A percentile compares a stretch with the other conserved stretches of the same genome.
phyloP scores from a whole-genome alignment of 2,888 invertebrate species.

The Athalia cordata region DNA sequence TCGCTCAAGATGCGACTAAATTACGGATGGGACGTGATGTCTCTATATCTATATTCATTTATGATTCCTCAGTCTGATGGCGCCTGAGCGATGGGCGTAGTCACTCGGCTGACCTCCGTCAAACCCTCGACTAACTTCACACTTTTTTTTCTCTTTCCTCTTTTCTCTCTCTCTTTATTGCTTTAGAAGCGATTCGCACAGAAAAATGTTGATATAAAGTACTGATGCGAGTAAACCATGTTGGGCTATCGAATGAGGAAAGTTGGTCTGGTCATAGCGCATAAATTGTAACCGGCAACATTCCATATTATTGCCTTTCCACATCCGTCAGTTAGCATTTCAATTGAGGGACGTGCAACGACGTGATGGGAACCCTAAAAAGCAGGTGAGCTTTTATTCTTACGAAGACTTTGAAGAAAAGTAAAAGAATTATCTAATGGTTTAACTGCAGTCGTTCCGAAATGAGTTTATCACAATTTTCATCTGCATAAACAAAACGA shows the following conservation, averaged over 20 bases:
- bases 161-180: constrained; percentile 13
- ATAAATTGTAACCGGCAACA: background rate
- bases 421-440: too few relatives aligned
- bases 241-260: background rate
- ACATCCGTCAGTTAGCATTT: background rate
- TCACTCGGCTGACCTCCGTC: constrained; percentile 4
- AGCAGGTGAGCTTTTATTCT: background rate
- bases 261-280: constrained; percentile 4
- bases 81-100: constrained; percentile 30
- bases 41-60: constrained; percentile 27
- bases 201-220: constrained; percentile 5
- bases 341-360: background rate
- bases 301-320: background rate
- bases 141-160: too few relatives aligned
- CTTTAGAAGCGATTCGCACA: constrained; percentile 23
- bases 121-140: background rate
- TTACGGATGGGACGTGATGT: constrained; percentile 35
- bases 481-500: too few relatives aligned
- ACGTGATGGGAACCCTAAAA: too few relatives aligned
- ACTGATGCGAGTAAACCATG: background rate
- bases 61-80: constrained; percentile 14
- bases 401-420: background rate
- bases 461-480: too few relatives aligned
- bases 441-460: too few relatives aligned
- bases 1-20: constrained; percentile 21